Evolutionary conservation across 2,888 invertebrate species (phyloP).

Genomic region (Ormyrus rosae): DNA sequence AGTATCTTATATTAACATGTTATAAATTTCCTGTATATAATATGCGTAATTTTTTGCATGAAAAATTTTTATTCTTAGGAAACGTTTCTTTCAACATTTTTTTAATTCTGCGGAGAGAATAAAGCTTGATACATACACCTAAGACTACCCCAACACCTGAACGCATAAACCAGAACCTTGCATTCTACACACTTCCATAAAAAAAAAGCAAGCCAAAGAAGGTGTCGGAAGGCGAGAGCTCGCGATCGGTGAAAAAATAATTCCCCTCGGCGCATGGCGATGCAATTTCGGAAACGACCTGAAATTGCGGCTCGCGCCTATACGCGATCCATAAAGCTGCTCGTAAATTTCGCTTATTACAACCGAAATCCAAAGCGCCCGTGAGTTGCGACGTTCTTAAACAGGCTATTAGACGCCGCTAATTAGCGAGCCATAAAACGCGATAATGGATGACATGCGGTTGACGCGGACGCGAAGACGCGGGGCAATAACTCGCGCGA

Average conservation of each 20-base stretch:
- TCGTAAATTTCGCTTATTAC: slow-evolving; percentile 52
- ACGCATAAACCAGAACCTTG: too few relatives aligned
- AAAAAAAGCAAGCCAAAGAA: too few relatives aligned
- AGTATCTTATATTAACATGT: too few relatives aligned
- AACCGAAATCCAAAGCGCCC: slow-evolving; percentile 46
- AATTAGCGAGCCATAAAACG: slow-evolving; percentile 73
- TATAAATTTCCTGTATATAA: too few relatives aligned
- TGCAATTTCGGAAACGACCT: slow-evolving; percentile 32
- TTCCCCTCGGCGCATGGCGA: not conserved
- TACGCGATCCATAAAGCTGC: slow-evolving; percentile 45
- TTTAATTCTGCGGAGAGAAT: too few relatives aligned
- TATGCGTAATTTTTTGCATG: too few relatives aligned
- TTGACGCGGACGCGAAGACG: slow-evolving; percentile 62
- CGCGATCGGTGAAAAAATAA: not conserved
- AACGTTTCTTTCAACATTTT: too few relatives aligned
- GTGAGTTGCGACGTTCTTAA: slow-evolving; percentile 48
- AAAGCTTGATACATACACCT: too few relatives aligned
- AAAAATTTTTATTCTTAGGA: too few relatives aligned
- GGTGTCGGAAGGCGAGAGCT: not conserved
- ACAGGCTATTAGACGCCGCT: slow-evolving; percentile 64
- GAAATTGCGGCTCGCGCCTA: slow-evolving; percentile 10
- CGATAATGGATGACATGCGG: slow-evolving; percentile 73
- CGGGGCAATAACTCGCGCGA: slow-evolving; percentile 44
- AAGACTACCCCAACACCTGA: too few relatives aligned
- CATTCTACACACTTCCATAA: too few relatives aligned